phyloP scores from a whole-genome alignment of 2,113 vertebrate genomes.

The Tachysurus fulvidraco region DNA sequence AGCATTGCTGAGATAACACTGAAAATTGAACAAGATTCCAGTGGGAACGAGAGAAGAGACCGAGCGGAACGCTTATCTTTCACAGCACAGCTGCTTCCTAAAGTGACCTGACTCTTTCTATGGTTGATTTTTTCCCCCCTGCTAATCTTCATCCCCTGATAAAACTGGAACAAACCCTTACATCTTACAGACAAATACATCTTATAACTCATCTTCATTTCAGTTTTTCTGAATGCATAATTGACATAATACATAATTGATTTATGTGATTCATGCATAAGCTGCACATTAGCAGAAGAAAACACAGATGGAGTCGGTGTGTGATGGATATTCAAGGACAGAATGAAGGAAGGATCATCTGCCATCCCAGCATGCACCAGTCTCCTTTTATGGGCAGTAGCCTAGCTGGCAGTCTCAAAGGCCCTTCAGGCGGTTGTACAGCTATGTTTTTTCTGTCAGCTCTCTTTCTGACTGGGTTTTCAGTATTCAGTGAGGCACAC shows the following conservation, averaged over 20 bases:
- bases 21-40: conserved; percentile 27
- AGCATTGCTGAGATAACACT: conserved; percentile 22
- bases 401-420: conserved; percentile 30
- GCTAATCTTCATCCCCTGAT: not conserved
- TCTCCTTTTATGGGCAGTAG: conserved; percentile 59
- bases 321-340: conserved; percentile 43
- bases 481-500: conserved; percentile 46
- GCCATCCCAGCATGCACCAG: conserved; percentile 57
- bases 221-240: conserved; percentile 14
- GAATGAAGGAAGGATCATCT: conserved; percentile 54
- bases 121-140: not conserved
- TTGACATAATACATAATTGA: conserved; percentile 1
- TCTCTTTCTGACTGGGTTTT: conserved; percentile 35
- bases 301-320: conserved; percentile 21
- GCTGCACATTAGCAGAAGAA: not conserved
- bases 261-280: not conserved
- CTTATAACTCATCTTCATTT: conserved; percentile 11
- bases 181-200: not conserved
- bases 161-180: not conserved
- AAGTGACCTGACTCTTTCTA: conserved; percentile 6
- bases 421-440: conserved; percentile 59
- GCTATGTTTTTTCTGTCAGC: conserved; percentile 44
- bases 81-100: conserved; percentile 19
- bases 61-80: conserved; percentile 11
- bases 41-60: conserved; percentile 2